Evolutionary conservation across 2,113 vertebrate species (phyloP).

Genomic region (Puma concolor): DNA sequence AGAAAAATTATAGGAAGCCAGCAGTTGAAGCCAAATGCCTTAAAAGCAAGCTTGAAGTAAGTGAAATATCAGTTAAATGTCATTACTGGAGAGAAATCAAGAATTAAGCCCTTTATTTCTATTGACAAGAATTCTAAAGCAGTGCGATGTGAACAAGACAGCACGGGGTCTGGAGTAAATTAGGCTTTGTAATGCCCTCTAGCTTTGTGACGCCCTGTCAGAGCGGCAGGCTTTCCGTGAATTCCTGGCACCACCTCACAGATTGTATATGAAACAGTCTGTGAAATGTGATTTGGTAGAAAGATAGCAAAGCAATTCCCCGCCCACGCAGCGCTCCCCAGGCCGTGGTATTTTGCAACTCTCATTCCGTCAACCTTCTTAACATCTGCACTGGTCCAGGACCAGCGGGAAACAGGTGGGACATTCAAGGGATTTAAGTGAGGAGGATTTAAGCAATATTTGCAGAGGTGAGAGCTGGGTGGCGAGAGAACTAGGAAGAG

Average conservation of each 20-base stretch:
- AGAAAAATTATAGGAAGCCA: background rate
- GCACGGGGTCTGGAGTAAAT: background rate
- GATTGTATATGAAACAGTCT: background rate
- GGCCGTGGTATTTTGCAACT: background rate
- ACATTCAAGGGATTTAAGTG: too few species aligned
- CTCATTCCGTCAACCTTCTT: background rate
- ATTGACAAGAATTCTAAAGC: background rate
- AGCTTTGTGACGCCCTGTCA: background rate
- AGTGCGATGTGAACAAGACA: background rate
- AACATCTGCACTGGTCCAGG: background rate
- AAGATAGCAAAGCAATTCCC: background rate
- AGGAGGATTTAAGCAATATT: background rate
- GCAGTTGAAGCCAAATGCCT: background rate
- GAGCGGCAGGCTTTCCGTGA: background rate
- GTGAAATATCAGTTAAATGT: background rate
- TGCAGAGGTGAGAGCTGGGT: background rate
- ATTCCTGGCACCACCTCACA: background rate
- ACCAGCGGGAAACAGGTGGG: background rate
- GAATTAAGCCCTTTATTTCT: background rate
- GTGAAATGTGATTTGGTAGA: background rate
- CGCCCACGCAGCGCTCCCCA: fast-evolving
- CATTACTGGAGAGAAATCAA: background rate
- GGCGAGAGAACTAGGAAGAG: background rate
- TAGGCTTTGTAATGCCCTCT: background rate
- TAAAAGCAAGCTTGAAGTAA: background rate